phyloP scores from a whole-genome alignment of 2,888 invertebrate genomes.

The Agonopterix heracliana region DNA sequence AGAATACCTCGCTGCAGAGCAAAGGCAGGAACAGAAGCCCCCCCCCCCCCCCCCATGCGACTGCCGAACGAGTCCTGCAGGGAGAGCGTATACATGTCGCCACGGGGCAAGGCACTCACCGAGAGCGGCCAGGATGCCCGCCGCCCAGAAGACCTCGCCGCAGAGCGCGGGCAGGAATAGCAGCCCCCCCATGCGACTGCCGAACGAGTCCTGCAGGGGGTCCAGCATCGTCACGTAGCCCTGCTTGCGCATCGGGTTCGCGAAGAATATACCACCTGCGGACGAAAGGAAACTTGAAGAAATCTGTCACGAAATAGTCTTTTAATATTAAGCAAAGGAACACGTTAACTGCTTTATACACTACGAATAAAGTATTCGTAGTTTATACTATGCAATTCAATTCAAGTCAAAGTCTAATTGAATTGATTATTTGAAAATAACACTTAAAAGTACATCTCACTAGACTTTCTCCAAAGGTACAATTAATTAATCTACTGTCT shows the following conservation, averaged over 20 bases:
- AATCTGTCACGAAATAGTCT: not conserved
- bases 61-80: conserved; percentile 97
- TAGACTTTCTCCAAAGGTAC: too few relatives aligned
- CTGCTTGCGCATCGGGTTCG: conserved; percentile 97
- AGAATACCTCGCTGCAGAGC: conserved; percentile 98
- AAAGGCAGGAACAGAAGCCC: conserved; percentile 97
- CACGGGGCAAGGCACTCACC: too few relatives aligned
- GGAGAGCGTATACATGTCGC: too few relatives aligned
- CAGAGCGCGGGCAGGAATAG: conserved; percentile 97
- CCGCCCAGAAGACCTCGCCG: conserved; percentile 99
- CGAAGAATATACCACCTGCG: conserved; percentile 96
- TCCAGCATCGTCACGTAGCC: conserved; percentile 99
- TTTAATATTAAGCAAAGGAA: too few relatives aligned
- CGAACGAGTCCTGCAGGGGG: conserved; percentile 97
- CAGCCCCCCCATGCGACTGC: conserved; percentile 97
- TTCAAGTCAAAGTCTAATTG: too few relatives aligned
- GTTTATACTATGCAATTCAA: too few relatives aligned
- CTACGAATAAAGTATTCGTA: too few relatives aligned
- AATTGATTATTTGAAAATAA: too few relatives aligned
- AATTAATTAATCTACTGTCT: too few relatives aligned
- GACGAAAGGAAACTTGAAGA: not conserved
- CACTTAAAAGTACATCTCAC: too few relatives aligned
- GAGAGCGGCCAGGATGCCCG: conserved; percentile 96
- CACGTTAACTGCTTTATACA: too few relatives aligned
- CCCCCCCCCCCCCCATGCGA: conserved; percentile 98